A percentile compares a stretch with the other conserved stretches of the same genome.
Evolutionary conservation across 2,113 vertebrate genomes (phyloP).

Genomic region (Sebastes fasciatus): DNA sequence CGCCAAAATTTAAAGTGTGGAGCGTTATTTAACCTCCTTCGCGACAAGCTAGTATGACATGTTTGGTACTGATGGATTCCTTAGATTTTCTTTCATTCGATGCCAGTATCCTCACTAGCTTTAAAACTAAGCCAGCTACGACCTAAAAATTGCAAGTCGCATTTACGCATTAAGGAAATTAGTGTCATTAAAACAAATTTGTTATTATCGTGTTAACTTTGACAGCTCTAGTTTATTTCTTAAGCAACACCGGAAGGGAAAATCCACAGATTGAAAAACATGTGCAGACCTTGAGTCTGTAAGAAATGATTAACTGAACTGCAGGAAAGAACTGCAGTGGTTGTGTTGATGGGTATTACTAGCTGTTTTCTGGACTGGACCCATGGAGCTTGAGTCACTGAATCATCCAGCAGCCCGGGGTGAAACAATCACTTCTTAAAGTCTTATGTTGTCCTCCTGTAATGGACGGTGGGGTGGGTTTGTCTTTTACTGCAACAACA

Average conservation of each 20-base stretch:
- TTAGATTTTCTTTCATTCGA: too few species aligned
- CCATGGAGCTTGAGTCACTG: neutral
- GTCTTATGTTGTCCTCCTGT: neutral
- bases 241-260: neutral
- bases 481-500: neutral
- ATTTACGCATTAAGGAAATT: too few species aligned
- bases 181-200: too few species aligned
- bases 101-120: too few species aligned
- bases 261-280: neutral
- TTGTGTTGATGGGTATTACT: neutral
- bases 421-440: neutral
- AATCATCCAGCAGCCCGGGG: neutral
- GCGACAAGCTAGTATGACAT: too few species aligned
- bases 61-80: too few species aligned
- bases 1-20: too few species aligned
- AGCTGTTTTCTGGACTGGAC: slow-evolving; percentile 1
- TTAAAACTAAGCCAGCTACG: too few species aligned
- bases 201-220: too few species aligned
- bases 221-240: neutral
- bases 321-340: neutral
- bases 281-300: neutral
- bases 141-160: too few species aligned
- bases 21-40: too few species aligned
- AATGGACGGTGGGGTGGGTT: neutral
- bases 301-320: neutral